A percentile compares a stretch with the other conserved stretches of the same genome.
phyloP scores from a whole-genome alignment of 2,797 vertebrate genomes.

The Paedocypris micromegethes region DNA sequence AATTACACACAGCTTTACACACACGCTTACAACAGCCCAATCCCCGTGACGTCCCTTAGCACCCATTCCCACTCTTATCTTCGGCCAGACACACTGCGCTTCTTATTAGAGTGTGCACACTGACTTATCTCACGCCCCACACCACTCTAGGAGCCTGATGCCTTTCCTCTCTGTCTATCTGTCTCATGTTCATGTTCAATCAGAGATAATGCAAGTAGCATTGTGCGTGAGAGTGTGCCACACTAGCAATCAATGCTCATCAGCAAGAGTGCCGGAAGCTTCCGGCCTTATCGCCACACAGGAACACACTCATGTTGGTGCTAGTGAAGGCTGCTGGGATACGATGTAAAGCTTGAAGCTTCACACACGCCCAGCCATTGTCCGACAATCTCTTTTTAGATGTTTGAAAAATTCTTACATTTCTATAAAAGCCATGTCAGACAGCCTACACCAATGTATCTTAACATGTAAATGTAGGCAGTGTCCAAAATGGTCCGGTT shows the following conservation, averaged over 20 bases:
- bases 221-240: constrained; percentile 30
- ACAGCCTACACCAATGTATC: too few species aligned
- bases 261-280: constrained; percentile 14
- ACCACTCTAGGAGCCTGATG: neutral
- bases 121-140: constrained; percentile 17
- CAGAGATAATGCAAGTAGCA: constrained; percentile 19
- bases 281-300: constrained; percentile 14
- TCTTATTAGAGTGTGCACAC: constrained; percentile 19
- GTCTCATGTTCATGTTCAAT: constrained; percentile 26
- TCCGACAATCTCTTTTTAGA: neutral
- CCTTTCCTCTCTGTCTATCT: constrained; percentile 1
- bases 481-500: too few species aligned
- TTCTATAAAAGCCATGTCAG: too few species aligned
- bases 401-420: too few species aligned
- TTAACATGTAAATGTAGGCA: too few species aligned
- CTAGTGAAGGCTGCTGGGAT: constrained; percentile 3
- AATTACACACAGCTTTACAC: constrained; percentile 27
- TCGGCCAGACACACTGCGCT: constrained; percentile 14
- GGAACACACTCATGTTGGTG: constrained; percentile 4
- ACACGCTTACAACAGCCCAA: constrained; percentile 29
- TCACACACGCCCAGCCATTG: neutral
- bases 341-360: neutral
- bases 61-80: constrained; percentile 26
- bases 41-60: constrained; percentile 21
- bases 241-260: constrained; percentile 24